Percentiles rank a stretch among this genome's conserved stretches.
phyloP scores from a whole-genome alignment of 2,113 vertebrate species.

The Paraplagusia blochii region DNA sequence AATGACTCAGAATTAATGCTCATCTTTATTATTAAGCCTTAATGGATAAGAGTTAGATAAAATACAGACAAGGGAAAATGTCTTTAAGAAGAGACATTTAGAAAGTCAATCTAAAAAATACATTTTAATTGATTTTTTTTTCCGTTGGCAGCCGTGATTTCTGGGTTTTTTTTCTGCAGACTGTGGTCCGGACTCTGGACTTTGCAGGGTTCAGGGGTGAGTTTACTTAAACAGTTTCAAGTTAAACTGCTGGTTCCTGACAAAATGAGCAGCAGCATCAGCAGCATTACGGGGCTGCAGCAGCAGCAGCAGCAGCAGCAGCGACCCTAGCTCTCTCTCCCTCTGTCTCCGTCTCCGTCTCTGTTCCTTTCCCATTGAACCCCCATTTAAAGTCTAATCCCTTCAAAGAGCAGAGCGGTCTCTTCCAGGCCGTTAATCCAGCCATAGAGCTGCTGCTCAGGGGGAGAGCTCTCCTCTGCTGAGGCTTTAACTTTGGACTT shows the following conservation, averaged over 20 bases:
- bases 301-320: constrained; percentile 57
- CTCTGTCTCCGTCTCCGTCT: too few species aligned
- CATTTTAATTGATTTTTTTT: too few species aligned
- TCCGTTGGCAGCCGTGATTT: too few species aligned
- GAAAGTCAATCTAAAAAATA: too few species aligned
- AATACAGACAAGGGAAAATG: too few species aligned
- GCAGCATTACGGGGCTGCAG: constrained; percentile 8
- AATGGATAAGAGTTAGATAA: too few species aligned
- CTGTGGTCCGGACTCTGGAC: constrained; percentile 27
- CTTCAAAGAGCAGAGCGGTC: constrained; percentile 65
- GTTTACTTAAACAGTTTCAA: constrained; percentile 70
- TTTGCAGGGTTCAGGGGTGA: constrained; percentile 67
- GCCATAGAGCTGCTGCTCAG: constrained; percentile 51
- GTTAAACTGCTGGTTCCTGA: constrained; percentile 44
- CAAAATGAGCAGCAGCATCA: constrained; percentile 58
- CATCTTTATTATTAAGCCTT: too few species aligned
- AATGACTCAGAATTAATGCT: too few species aligned
- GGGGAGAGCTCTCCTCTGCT: constrained; percentile 56
- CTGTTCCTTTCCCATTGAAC: neutral
- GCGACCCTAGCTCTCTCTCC: constrained; percentile 43
- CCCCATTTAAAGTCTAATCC: constrained; percentile 66
- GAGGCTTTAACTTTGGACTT: constrained; percentile 75
- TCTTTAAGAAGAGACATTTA: too few species aligned
- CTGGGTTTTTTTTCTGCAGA: too few species aligned
- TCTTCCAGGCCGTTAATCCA: constrained; percentile 68